Percentiles rank a stretch among this genome's conserved stretches.
Conservation (phyloP, 1,140 invertebrate species). For the Meteorus sp. region DNA sequence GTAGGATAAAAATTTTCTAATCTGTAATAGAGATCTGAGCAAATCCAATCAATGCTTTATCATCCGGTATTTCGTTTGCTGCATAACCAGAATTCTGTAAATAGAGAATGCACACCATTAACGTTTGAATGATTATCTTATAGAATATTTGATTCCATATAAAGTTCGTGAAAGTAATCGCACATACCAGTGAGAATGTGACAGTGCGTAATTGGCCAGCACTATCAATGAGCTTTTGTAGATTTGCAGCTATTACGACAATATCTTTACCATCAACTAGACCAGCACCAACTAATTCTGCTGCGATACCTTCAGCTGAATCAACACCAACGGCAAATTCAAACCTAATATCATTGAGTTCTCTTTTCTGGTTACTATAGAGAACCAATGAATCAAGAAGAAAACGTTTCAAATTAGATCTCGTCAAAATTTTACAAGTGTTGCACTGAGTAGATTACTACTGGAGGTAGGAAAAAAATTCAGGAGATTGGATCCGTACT, state of each 20-base stretch:
- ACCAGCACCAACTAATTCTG: conserved; percentile 91
- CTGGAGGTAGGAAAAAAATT: conserved; percentile 11
- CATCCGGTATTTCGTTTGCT: conserved; percentile 84
- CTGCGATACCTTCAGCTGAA: conserved; percentile 90
- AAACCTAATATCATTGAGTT: conserved; percentile 97
- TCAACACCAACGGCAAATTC: conserved; percentile 92
- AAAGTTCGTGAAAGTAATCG: background rate
- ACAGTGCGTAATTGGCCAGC: conserved; percentile 64
- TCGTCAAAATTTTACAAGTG: background rate
- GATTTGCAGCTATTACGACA: conserved; percentile 85
- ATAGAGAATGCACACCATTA: conserved; percentile 31
- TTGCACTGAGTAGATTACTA: conserved; percentile 4
- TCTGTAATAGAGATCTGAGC: conserved; percentile 94
- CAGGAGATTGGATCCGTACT: conserved; percentile 27
- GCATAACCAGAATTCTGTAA: conserved; percentile 81
- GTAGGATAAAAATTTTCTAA: conserved; percentile 59
- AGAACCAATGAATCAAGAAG: conserved; percentile 27
- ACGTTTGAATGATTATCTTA: background rate
- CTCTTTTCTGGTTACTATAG: conserved; percentile 81
- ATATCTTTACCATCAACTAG: conserved; percentile 91
- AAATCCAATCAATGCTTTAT: conserved; percentile 92
- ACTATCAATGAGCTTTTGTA: conserved; percentile 87
- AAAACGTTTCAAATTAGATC: conserved; percentile 1
- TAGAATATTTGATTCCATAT: conserved; percentile 4
- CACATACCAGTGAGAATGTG: conserved; percentile 90